phyloP scores from a whole-genome alignment of 2,113 vertebrate genomes.

The Lophochroa leadbeateri region DNA sequence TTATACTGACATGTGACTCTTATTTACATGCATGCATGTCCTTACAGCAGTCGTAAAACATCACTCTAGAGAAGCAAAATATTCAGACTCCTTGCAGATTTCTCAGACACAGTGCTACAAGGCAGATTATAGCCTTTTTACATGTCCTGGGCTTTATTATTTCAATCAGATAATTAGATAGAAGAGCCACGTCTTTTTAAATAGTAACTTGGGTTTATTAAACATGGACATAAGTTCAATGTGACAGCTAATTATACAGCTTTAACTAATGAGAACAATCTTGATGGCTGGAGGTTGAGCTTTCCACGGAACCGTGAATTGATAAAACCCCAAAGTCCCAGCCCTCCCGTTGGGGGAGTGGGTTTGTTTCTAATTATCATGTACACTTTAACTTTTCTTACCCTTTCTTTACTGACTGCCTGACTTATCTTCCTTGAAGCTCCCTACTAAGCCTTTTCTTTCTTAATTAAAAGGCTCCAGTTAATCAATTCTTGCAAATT shows the following conservation, averaged over 20 bases:
- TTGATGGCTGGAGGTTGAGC: neutral
- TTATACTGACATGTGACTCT: neutral
- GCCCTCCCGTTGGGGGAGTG: neutral
- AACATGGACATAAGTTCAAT: slow-evolving; percentile 23
- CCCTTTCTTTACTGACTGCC: slow-evolving; percentile 29
- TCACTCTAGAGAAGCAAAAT: neutral
- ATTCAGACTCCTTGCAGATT: neutral
- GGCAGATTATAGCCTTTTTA: neutral
- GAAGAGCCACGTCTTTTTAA: neutral
- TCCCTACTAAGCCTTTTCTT: slow-evolving; percentile 40
- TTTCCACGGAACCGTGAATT: neutral
- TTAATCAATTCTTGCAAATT: slow-evolving; percentile 61
- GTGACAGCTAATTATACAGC: slow-evolving; percentile 40
- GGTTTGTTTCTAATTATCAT: slow-evolving; percentile 41
- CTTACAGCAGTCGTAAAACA: neutral
- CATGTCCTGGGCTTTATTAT: neutral
- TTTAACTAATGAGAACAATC: slow-evolving; percentile 29
- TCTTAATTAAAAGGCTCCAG: slow-evolving; percentile 50
- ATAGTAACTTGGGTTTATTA: slow-evolving; percentile 1
- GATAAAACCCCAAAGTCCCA: slow-evolving; percentile 29
- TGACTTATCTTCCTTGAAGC: slow-evolving; percentile 45
- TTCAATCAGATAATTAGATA: slow-evolving; percentile 28
- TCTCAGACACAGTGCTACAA: neutral
- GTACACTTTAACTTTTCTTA: slow-evolving; percentile 32
- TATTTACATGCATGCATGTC: neutral